Percentiles rank a stretch among this genome's conserved stretches.
Conservation (phyloP, 2,888 invertebrate species). For the Agonopterix subpropinquella region DNA sequence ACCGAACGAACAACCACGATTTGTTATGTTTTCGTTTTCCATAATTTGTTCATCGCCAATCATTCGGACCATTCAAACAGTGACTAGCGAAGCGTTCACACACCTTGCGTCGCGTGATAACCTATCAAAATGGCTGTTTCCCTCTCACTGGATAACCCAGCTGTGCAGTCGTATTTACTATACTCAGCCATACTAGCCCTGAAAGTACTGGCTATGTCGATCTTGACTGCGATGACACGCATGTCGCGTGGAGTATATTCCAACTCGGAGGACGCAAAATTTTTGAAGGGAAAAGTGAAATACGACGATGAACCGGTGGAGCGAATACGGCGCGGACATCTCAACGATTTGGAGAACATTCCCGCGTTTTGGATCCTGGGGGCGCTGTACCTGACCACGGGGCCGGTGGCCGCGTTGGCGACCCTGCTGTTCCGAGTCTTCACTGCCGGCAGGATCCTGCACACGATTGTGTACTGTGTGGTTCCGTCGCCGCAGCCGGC, state of each 20-base stretch:
- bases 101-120: background rate
- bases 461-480: conserved; percentile 80
- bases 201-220: conserved; percentile 38
- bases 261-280: conserved; percentile 52
- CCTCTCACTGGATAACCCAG: conserved; percentile 31
- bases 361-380: conserved; percentile 78
- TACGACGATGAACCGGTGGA: conserved; percentile 50
- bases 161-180: conserved; percentile 50
- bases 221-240: conserved; percentile 37
- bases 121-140: conserved; percentile 30
- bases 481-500: conserved; percentile 76
- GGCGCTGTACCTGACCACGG: conserved; percentile 76
- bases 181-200: conserved; percentile 51
- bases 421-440: conserved; percentile 64
- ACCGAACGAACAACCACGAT: too few relatives aligned
- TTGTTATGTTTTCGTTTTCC: too few relatives aligned
- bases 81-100: background rate
- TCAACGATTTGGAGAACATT: conserved; percentile 85
- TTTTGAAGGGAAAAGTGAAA: conserved; percentile 43
- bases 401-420: conserved; percentile 60
- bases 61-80: background rate
- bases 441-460: conserved; percentile 72
- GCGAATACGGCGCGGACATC: conserved; percentile 73
- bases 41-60: too few relatives aligned
- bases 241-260: conserved; percentile 36